Base-by-base conservation (phyloP, 2,797 vertebrate species). In the Eulemur coronatus region DNA sequence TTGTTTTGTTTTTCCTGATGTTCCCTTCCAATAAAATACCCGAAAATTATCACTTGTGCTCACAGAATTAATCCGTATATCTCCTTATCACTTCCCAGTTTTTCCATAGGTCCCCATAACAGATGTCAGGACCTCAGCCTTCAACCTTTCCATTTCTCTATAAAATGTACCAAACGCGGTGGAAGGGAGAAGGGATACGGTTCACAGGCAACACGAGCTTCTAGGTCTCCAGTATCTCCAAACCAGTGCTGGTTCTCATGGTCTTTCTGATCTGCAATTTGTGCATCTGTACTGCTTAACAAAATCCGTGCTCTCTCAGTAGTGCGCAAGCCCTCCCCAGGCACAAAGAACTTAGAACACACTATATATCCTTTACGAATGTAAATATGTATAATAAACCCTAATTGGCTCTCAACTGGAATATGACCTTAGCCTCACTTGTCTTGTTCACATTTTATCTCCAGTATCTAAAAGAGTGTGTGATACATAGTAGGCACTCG, bases 141-240 rank as follows among this genome's bases (percentile, higher is more conserved):
- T 81, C 10, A 26, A 35, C 14, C 9, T 69, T n/a, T 28, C 7
- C 1, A 1, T 52, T 86, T 69, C 2, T 22, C 33, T 7, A 61
- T 48, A 38, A 55, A 55, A 63, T 43, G 26, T 1, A 13, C 18
- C 63, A 26, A 30, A 18, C 24, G 1, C 13, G 4, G 8, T 22
- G 10, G 50, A 41, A 26, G 57, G 17, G 4, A 57, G 14, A 69
- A 78, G 70, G 20, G 35, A 30, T 4, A 3, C 0, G 0, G 2
- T 3, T 15, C 17, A 22, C 0, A 20, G 0, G 0, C 3, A 24
- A 1, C 13, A n/a, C 50, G 2, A 4, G 0, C 7, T 59, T 43
- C 59, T 6, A 3, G 13, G 2, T 55, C 30, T 8, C 52, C 52
- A 38, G 65, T 0, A 1, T 48, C n/a, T 57, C 9, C 48, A 43